Percentiles rank a stretch among this genome's conserved stretches.
Evolutionary conservation across 2,797 vertebrate species (phyloP).

Genomic region (Holocentrus rufus): DNA sequence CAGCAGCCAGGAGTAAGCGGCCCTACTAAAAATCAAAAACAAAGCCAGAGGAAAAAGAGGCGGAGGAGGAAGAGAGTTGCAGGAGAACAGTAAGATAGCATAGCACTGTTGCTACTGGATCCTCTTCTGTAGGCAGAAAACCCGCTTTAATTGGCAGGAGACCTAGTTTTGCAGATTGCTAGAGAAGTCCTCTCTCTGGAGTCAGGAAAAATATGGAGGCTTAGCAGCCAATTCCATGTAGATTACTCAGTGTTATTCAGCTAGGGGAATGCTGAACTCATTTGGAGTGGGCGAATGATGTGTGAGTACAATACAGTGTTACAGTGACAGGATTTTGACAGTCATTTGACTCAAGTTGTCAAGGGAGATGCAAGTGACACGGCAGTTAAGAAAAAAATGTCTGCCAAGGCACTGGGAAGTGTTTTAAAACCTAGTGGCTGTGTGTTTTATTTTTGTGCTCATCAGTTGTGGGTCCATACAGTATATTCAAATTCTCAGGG

Average conservation of each 20-base stretch:
- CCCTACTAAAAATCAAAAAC: not conserved
- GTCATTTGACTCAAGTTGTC: conserved; percentile 70
- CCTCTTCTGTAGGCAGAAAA: conserved; percentile 20
- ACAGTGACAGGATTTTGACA: conserved; percentile 57
- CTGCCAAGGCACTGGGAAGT: conserved; percentile 29
- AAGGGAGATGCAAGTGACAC: conserved; percentile 54
- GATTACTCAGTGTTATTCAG: conserved; percentile 62
- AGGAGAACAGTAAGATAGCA: not conserved
- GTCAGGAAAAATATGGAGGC: conserved; percentile 45
- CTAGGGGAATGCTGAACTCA: not conserved
- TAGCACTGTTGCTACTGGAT: not conserved
- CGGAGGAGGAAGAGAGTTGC: not conserved
- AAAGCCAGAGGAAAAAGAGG: not conserved
- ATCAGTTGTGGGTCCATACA: not conserved
- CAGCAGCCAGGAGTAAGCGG: not conserved
- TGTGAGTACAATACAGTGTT: conserved; percentile 35
- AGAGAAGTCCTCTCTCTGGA: conserved; percentile 37
- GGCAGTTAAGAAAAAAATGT: conserved; percentile 44
- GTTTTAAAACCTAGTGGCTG: not conserved
- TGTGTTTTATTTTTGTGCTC: not conserved
- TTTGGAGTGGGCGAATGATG: not conserved
- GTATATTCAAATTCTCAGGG: not conserved
- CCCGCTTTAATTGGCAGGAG: conserved; percentile 26
- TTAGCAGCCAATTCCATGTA: conserved; percentile 63
- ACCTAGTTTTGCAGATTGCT: conserved; percentile 34